Evolutionary conservation across 2,113 vertebrate species (phyloP).

Genomic region (Gallinago paraguaiae): DNA sequence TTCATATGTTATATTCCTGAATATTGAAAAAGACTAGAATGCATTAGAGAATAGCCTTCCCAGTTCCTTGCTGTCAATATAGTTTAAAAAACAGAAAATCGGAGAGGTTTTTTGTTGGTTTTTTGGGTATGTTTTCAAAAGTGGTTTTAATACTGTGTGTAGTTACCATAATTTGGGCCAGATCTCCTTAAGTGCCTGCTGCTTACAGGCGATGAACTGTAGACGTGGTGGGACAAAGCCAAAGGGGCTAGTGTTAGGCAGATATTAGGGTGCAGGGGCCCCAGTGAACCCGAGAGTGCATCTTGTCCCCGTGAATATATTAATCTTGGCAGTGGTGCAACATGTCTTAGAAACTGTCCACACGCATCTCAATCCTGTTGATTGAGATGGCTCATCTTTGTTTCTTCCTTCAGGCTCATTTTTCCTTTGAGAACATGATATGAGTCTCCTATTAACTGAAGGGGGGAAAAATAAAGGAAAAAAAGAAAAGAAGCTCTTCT

Average conservation of each 20-base stretch:
- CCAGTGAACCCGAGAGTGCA: not conserved
- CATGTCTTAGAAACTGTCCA: not conserved
- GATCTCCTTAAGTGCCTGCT: not conserved
- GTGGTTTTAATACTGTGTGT: not conserved
- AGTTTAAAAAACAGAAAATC: not conserved
- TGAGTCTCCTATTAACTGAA: not conserved
- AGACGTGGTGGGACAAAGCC: not conserved
- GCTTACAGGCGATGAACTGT: not conserved
- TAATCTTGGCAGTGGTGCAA: not conserved
- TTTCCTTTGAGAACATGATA: not conserved
- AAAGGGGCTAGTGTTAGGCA: too few species aligned
- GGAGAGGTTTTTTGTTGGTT: not conserved
- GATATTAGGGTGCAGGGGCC: not conserved
- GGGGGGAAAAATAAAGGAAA: too few species aligned
- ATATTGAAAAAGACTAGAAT: not conserved
- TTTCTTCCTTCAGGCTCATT: constrained; percentile 1
- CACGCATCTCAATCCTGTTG: not conserved
- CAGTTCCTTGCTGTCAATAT: not conserved
- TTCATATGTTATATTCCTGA: not conserved
- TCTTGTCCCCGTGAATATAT: not conserved
- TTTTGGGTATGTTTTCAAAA: not conserved
- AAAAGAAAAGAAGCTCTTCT: not conserved
- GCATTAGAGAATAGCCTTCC: not conserved
- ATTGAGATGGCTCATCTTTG: not conserved
- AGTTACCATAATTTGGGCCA: not conserved